These are phyloP conservation scores for Podarcis raffonei DNA, from an alignment of 2,113 vertebrate species.

Conservation along the genomic window DNA sequence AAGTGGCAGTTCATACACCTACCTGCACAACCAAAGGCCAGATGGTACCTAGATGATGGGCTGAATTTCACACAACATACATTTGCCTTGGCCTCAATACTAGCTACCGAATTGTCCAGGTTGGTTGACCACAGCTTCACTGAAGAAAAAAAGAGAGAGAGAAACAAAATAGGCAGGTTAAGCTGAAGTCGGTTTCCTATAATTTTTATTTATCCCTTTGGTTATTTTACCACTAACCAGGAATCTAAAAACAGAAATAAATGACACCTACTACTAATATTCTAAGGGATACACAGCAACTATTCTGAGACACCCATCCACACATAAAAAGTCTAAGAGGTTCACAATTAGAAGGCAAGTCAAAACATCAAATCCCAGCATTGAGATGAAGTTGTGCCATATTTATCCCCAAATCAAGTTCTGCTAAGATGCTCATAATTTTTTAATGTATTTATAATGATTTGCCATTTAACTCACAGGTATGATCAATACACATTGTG, in stretches of 20 bases:
- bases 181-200: neutral
- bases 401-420: neutral
- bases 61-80: conserved; percentile 99
- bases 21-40: conserved; percentile 99
- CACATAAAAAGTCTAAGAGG: neutral
- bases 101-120: conserved; percentile 97
- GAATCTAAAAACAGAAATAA: neutral
- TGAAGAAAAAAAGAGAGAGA: conserved; percentile 71
- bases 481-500: neutral
- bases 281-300: neutral
- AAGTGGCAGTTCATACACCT: conserved; percentile 51
- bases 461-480: neutral
- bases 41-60: conserved; percentile 94
- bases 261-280: neutral
- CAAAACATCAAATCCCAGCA: neutral
- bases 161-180: conserved; percentile 16
- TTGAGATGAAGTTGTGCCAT: neutral
- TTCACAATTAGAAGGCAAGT: neutral
- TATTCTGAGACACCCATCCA: neutral
- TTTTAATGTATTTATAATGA: neutral
- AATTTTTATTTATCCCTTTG: neutral
- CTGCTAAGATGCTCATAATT: neutral
- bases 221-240: neutral
- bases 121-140: conserved; percentile 99
- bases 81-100: conserved; percentile 98